Conservation (phyloP, 2,888 invertebrate species). For the Crocallis elinguaria region DNA sequence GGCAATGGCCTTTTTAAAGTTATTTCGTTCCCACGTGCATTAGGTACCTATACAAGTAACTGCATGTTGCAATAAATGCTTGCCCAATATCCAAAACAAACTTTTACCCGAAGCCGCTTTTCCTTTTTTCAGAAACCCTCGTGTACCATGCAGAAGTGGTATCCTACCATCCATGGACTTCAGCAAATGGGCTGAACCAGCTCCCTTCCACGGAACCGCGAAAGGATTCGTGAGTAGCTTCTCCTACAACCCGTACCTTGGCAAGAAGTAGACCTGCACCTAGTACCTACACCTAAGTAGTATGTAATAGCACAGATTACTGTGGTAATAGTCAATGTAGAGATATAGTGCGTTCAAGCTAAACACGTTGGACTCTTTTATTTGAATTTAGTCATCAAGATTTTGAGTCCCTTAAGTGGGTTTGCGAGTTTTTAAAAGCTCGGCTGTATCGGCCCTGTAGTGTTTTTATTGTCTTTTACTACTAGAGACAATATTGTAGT, state of each 20-base stretch:
- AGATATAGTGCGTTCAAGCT: conserved; percentile 31
- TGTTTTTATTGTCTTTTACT: conserved; percentile 8
- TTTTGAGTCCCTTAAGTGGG: conserved; percentile 19
- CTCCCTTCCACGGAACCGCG: conserved; percentile 68
- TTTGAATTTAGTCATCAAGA: conserved; percentile 28
- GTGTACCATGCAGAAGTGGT: conserved; percentile 95
- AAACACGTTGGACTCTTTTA: conserved; percentile 18
- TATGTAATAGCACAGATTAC: conserved; percentile 18
- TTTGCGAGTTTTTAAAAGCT: conserved; percentile 14
- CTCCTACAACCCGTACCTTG: conserved; percentile 79
- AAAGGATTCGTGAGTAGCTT: conserved; percentile 89
- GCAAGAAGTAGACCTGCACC: conserved; percentile 73
- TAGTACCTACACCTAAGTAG: conserved; percentile 15
- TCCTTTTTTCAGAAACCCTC: conserved; percentile 89
- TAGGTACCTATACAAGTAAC: too few relatives aligned
- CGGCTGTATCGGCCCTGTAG: conserved; percentile 21
- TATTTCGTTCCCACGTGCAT: too few relatives aligned
- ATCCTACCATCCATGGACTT: conserved; percentile 94
- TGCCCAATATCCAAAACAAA: too few relatives aligned
- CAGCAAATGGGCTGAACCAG: conserved; percentile 94
- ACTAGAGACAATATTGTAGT: not conserved
- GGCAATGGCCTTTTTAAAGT: too few relatives aligned
- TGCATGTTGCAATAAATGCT: too few relatives aligned
- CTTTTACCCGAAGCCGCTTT: not conserved
- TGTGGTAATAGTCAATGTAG: conserved; percentile 39